Percentiles rank a stretch among this genome's conserved stretches.
Conservation (phyloP, 2,888 invertebrate species). For the Hemithea aestivaria region DNA sequence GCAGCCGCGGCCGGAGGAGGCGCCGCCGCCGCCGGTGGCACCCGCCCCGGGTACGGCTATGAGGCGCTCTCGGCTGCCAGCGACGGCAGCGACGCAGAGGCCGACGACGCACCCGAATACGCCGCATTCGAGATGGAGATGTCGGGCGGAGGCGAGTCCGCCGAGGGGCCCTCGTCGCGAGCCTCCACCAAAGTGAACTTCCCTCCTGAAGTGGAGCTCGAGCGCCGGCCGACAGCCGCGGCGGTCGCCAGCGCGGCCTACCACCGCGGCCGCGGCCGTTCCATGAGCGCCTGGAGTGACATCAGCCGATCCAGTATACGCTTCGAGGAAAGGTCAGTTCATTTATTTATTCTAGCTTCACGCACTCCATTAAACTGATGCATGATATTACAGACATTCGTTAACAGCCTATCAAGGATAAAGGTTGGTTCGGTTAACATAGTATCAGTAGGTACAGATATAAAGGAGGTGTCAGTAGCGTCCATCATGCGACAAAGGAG, state of each 20-base stretch:
- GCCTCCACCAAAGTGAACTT: conserved; percentile 83
- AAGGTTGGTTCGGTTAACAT: too few relatives aligned
- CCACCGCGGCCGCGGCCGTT: conserved; percentile 81
- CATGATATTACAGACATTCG: too few relatives aligned
- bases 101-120: conserved; percentile 64
- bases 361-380: too few relatives aligned
- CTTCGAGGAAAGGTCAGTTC: conserved; percentile 85
- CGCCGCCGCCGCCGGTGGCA: conserved; percentile 60
- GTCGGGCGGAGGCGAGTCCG: conserved; percentile 64
- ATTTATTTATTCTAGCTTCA: conserved; percentile 3
- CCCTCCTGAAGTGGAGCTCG: conserved; percentile 76
- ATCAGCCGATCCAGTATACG: conserved; percentile 90
- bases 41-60: conserved; percentile 73
- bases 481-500: conserved; percentile 36
- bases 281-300: conserved; percentile 94
- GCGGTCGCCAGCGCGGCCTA: conserved; percentile 66
- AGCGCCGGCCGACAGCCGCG: conserved; percentile 66
- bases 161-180: conserved; percentile 64
- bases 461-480: too few relatives aligned
- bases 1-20: conserved; percentile 40
- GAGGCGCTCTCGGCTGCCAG: conserved; percentile 72
- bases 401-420: too few relatives aligned
- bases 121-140: conserved; percentile 69
- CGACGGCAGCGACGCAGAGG: conserved; percentile 70
- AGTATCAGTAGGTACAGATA: too few relatives aligned